phyloP scores from a whole-genome alignment of 2,888 invertebrate species.

The Ectropis crepuscularia region DNA sequence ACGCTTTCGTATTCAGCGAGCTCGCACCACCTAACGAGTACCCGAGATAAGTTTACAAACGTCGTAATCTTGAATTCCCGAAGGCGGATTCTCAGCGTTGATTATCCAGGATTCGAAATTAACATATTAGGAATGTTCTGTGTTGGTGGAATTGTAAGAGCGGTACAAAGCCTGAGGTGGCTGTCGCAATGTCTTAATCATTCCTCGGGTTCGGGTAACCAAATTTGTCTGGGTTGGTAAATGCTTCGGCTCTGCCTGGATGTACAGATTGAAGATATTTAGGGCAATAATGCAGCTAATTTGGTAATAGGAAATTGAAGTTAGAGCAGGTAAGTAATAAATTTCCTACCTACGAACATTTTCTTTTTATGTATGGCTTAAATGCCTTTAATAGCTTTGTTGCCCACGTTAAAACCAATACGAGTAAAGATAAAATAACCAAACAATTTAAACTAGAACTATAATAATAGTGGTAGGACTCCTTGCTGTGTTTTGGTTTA shows the following conservation, averaged over 20 bases:
- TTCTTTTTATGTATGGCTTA: no score
- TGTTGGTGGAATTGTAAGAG: slow-evolving; percentile 35
- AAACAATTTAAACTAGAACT: no score
- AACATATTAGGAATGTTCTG: slow-evolving; percentile 71
- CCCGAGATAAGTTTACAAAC: slow-evolving; percentile 81
- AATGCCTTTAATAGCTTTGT: no score
- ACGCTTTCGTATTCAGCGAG: slow-evolving; percentile 79
- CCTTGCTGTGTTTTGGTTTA: no score
- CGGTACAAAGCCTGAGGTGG: slow-evolving; percentile 24
- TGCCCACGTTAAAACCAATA: no score
- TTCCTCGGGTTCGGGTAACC: slow-evolving; percentile 18
- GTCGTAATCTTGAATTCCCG: slow-evolving; percentile 76
- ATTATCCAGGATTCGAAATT: slow-evolving; percentile 79
- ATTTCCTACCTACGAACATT: no score
- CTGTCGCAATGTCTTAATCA: slow-evolving; percentile 26
- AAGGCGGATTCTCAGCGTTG: slow-evolving; percentile 73
- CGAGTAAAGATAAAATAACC: no score
- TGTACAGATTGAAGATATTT: slow-evolving; percentile 1
- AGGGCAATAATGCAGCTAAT: not conserved
- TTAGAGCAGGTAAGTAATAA: not conserved
- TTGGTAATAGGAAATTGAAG: not conserved
- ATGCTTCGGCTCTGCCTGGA: slow-evolving; percentile 10
- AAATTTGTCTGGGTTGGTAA: slow-evolving; percentile 21
- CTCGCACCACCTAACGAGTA: slow-evolving; percentile 77
- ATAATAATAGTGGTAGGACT: no score